Conservation (phyloP, 1,140 invertebrate species). For the Macrocentrus cingulum region DNA sequence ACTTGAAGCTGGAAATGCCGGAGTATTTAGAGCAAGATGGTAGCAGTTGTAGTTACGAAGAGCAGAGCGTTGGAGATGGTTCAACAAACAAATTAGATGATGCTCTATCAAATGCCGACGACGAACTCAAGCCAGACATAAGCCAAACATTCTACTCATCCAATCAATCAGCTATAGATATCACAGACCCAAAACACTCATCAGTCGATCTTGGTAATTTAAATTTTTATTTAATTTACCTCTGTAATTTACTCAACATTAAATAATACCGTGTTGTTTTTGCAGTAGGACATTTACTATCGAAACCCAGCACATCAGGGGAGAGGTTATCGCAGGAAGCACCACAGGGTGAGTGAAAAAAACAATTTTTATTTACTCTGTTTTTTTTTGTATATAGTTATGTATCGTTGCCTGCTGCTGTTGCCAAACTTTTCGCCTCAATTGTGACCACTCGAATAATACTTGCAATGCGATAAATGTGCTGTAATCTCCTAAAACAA, state of each 20-base stretch:
- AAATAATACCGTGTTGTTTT: no score
- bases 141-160: conserved; percentile 57
- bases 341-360: conserved; percentile 55
- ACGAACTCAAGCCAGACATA: conserved; percentile 54
- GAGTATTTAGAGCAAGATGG: conserved; percentile 57
- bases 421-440: conserved; percentile 28
- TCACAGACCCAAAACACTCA: conserved; percentile 48
- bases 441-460: background rate
- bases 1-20: conserved; percentile 57
- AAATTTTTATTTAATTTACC: conserved; percentile 18
- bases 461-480: conserved; percentile 1
- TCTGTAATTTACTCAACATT: no score
- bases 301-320: conserved; percentile 57
- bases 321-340: conserved; percentile 54
- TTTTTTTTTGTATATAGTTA: conserved; percentile 29
- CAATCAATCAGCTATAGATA: conserved; percentile 49
- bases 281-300: conserved; percentile 52
- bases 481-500: conserved; percentile 1
- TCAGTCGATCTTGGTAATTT: conserved; percentile 51
- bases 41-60: conserved; percentile 58
- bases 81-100: conserved; percentile 50
- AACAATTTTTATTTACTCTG: conserved; percentile 21
- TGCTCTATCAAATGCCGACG: conserved; percentile 44
- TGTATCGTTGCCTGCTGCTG: conserved; percentile 34
- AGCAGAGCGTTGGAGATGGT: conserved; percentile 50